Evolutionary conservation across 2,797 vertebrate genomes (phyloP).

Genomic region (Hydrophis major): DNA sequence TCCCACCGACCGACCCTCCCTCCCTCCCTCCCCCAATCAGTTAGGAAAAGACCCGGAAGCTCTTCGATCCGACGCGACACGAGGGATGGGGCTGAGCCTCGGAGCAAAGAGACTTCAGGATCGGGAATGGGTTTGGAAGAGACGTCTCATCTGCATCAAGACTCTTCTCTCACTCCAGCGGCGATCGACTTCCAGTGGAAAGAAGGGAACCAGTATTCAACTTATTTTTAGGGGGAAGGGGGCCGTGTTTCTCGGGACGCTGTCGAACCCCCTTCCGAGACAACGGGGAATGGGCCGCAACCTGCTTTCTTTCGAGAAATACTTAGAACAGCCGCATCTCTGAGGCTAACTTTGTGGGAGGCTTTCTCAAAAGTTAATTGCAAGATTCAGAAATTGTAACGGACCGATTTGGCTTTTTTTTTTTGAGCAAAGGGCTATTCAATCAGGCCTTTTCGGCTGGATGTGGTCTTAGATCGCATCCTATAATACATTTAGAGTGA

Average conservation of each 20-base stretch:
- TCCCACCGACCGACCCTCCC: conserved; percentile 29
- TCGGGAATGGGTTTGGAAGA: not conserved
- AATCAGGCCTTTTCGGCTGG: not conserved
- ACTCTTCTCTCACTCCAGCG: not conserved
- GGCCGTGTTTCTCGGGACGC: not conserved
- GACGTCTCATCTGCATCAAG: not conserved
- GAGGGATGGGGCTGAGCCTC: not conserved
- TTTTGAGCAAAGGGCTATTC: not conserved
- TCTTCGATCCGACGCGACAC: not conserved
- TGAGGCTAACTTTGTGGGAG: not conserved
- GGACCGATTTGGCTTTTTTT: not conserved
- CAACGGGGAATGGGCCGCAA: not conserved
- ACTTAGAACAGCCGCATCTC: not conserved
- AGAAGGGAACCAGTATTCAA: not conserved
- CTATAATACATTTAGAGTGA: not conserved
- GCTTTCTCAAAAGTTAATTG: not conserved
- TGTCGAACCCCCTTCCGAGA: not conserved
- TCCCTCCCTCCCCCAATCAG: not conserved
- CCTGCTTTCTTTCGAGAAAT: not conserved
- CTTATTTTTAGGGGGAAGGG: not conserved
- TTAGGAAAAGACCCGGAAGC: conserved; percentile 12
- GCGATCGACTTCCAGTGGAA: not conserved
- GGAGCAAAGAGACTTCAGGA: not conserved
- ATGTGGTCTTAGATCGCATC: not conserved
- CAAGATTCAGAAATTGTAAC: not conserved